Percentiles rank a stretch among this genome's conserved stretches.
Evolutionary conservation across 2,113 vertebrate species (phyloP).

Genomic region (Phalacrocorax carbo): DNA sequence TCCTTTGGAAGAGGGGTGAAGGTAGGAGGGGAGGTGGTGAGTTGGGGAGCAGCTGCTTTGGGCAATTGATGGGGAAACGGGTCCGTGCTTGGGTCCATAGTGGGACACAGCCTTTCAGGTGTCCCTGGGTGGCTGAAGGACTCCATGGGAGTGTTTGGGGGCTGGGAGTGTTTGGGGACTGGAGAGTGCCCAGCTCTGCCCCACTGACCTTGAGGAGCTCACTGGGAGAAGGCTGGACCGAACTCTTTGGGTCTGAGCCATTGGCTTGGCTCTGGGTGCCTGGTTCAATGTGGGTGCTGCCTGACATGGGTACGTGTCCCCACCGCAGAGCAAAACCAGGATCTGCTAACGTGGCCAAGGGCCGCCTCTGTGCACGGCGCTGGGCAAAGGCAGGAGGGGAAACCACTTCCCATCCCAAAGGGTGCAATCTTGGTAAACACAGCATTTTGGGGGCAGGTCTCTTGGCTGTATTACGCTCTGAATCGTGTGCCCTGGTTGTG

Average conservation of each 20-base stretch:
- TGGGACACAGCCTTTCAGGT: neutral
- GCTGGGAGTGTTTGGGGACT: neutral
- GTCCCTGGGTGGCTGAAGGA: neutral
- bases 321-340: neutral
- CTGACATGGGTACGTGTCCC: rapidly evolving
- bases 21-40: neutral
- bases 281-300: neutral
- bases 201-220: neutral
- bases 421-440: neutral
- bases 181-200: neutral
- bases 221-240: neutral
- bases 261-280: neutral
- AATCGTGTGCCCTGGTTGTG: neutral
- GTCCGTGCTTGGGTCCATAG: rapidly evolving
- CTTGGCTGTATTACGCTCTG: neutral
- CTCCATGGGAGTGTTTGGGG: neutral
- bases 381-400: neutral
- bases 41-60: neutral
- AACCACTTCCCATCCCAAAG: neutral
- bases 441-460: rapidly evolving
- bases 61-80: neutral
- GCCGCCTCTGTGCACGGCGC: neutral
- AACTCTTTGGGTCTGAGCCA: neutral
- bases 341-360: neutral
- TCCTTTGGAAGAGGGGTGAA: neutral